These are phyloP conservation scores for Hemibagrus guttatus DNA, from an alignment of 2,797 vertebrate species.

Conservation along the genomic window DNA sequence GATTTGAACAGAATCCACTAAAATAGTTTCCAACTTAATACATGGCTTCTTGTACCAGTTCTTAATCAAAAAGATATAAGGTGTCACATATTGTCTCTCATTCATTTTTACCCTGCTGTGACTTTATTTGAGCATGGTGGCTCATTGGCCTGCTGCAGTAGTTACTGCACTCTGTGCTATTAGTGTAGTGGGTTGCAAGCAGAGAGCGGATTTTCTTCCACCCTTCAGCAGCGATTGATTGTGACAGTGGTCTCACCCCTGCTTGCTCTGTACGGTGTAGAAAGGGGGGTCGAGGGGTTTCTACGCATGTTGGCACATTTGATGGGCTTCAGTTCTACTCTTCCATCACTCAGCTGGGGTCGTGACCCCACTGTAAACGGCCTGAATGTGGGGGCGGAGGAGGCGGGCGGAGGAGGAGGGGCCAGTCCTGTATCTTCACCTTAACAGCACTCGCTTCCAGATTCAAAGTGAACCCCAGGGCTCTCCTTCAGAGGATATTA, in stretches of 20 bases:
- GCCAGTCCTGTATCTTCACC: constrained; percentile 58
- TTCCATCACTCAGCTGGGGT: constrained; percentile 73
- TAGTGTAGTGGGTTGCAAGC: constrained; percentile 17
- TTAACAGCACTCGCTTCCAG: constrained; percentile 49
- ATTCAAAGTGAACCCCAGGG: constrained; percentile 52
- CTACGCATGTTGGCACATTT: constrained; percentile 57
- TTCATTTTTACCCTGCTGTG: constrained; percentile 2
- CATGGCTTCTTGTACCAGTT: neutral
- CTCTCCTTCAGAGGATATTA: constrained; percentile 37
- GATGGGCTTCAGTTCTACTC: constrained; percentile 69
- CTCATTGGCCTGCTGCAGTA: constrained; percentile 47
- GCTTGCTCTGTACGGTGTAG: constrained; percentile 31
- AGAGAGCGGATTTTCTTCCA: constrained; percentile 46
- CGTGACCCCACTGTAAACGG: constrained; percentile 74
- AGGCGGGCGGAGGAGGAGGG: constrained; percentile 40
- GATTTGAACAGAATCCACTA: neutral
- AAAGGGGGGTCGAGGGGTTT: constrained; percentile 14
- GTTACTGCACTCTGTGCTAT: constrained; percentile 49
- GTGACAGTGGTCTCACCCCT: constrained; percentile 60
- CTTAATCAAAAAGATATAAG: neutral
- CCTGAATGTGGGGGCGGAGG: constrained; percentile 57
- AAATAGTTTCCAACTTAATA: neutral
- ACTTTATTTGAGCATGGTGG: constrained; percentile 45
- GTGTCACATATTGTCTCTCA: neutral
- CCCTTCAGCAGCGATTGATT: constrained; percentile 68